Evolutionary conservation across 1,140 invertebrate genomes (phyloP), one percentile per base, ranked within the genome.

Genomic region (Mizuhopecten yessoensis): DNA sequence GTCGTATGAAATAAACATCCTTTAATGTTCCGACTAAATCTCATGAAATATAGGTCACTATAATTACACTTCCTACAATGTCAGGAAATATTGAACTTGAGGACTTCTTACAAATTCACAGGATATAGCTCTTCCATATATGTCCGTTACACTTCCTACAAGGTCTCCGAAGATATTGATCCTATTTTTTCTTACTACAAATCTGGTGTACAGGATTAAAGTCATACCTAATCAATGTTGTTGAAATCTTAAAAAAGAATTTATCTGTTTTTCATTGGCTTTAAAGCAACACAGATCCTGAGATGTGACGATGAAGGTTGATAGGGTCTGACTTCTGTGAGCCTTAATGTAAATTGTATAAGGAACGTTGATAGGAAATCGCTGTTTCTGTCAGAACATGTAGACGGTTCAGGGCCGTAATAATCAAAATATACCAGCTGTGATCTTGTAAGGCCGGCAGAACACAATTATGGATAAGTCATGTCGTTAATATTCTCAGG

Each of bases 401-500:
- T 75, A 75, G 57, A 75, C 11, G n/a, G 23, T 75, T 75, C 57
- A 75, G 57, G 57, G 23, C 57, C 2, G 57, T 75, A 29, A 75
- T 29, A 75, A 75, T 75, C 57, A 75, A 75, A n/a, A 75, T 17
- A n/a, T 11, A 29, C n/a, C 57, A 75, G 57, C 57, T 75, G 57
- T 75, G n/a, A 75, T n/a, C 42, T 39, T 45, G 42, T 45, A 45
- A 45, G 42, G 42, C 42, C 17, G 42, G 9, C 2, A n/a, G 29
- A 75, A 75, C n/a, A 29, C 57, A 75, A 75, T 75, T 75, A 75
- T 29, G 11, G 57, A 23, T 75, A 75, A 75, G 23, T 75, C 2
- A n/a, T 75, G 57, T 75, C n/a, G 57, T 75, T 75, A 75, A 75
- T 75, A 75, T 29, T 75, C 57, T 75, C 57, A 75, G 57, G 57